Base-by-base conservation (phyloP, 2,797 vertebrate genomes). In the Cryptoblepharus egeriae region DNA sequence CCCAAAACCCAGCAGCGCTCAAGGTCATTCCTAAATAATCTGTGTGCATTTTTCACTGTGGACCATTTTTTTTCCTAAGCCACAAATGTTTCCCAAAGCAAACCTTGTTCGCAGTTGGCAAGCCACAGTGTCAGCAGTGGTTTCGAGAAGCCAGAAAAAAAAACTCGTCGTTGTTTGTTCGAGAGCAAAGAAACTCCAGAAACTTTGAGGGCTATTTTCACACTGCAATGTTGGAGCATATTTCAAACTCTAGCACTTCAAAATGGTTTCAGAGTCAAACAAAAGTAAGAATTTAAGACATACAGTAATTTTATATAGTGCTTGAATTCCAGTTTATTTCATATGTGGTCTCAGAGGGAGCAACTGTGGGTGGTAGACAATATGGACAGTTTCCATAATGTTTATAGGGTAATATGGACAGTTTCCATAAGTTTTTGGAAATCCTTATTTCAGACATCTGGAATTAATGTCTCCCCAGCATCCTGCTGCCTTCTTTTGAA, bases 121-220 rank as follows among this genome's bases (percentile, higher is more conserved):
- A 64, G 10, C 26, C 71, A 52, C 26, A 28, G 42, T 68, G 71
- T 70, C 3, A 3, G 18, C 30, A 28, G 68, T 0, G 2, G 42
- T 79, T 74, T 60, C 35, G 12, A 37, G 24, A 28, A 26, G 18
- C 18, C 26, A 37, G 9, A 16, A 32, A 3, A 6, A 58, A 79
- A 60, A 30, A 68, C 83, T 83, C 49, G 57, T 32, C 30, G 65
- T 10, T 28, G 78, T 82, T 76, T 76, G 88, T 88, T 90, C 83
- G 16, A 88, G 88, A 79, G 6, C 30, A 71, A 71, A 32, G 11
- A 32, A 79, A 11, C 15, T 28, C 16, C 18, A 64, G n/a, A 35
- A 55, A 30, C 45, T 6, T 28, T 28, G 28, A 30, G 55, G 52
- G 42, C 55, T 58, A 35, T 75, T 12, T 15, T 82, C 52, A 18